phyloP scores from a whole-genome alignment of 2,113 vertebrate species.

The Halcyon malimbica region DNA sequence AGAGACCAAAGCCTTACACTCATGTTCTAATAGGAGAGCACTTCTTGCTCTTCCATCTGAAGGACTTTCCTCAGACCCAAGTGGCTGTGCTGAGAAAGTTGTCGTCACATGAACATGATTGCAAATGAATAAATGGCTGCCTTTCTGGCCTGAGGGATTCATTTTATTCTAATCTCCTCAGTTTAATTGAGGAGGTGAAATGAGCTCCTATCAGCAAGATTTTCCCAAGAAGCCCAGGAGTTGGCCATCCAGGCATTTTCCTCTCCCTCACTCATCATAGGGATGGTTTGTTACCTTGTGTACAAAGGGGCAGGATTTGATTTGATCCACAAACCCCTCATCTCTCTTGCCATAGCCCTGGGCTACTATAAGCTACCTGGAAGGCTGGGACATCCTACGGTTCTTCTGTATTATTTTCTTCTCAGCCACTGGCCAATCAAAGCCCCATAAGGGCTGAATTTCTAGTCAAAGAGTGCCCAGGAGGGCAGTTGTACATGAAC shows the following conservation, averaged over 20 bases:
- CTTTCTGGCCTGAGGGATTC: neutral
- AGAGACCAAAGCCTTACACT: neutral
- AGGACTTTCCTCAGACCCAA: neutral
- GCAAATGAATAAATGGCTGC: neutral
- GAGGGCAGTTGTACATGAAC: neutral
- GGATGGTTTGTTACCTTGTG: neutral
- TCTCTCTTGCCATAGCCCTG: neutral
- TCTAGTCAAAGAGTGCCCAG: neutral
- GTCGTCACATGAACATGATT: neutral
- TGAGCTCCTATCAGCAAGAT: neutral
- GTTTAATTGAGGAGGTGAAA: neutral
- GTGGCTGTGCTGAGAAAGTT: neutral
- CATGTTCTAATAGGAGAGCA: neutral
- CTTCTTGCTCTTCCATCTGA: neutral
- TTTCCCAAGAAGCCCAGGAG: neutral
- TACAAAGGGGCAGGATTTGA: neutral
- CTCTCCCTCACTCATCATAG: neutral
- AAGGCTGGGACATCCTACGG: neutral
- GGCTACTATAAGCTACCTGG: neutral
- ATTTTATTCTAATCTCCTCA: neutral
- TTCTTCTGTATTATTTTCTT: neutral
- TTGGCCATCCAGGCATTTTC: neutral
- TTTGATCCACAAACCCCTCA: neutral
- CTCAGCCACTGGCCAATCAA: neutral
- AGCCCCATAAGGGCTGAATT: neutral